Conservation (phyloP, 2,797 vertebrate genomes). For the Selene dorsalis region DNA sequence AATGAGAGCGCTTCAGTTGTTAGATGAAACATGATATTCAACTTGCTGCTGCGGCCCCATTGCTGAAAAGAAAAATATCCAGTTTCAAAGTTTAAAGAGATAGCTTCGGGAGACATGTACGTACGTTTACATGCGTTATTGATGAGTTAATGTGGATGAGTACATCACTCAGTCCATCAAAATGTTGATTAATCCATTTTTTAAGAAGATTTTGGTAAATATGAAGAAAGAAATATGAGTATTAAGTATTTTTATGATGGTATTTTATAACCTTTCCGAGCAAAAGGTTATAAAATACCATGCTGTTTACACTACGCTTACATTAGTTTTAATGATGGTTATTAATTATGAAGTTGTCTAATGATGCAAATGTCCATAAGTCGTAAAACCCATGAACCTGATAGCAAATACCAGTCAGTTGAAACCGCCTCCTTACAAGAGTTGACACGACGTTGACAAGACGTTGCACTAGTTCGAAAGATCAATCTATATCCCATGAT, state of each 20-base stretch:
- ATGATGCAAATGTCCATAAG: not conserved
- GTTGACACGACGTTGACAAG: too few relatives aligned
- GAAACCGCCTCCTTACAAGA: too few relatives aligned
- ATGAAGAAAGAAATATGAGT: not conserved
- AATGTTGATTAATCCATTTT: not conserved
- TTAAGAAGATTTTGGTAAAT: not conserved
- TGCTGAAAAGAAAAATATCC: constrained; percentile 55
- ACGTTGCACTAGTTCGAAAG: too few relatives aligned
- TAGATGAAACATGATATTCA: constrained; percentile 63
- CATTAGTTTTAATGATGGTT: not conserved
- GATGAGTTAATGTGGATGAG: not conserved
- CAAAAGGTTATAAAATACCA: too few relatives aligned
- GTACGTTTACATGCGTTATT: not conserved
- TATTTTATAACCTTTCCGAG: too few relatives aligned
- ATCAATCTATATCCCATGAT: too few relatives aligned
- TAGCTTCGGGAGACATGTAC: constrained; percentile 1
- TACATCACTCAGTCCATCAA: too few relatives aligned
- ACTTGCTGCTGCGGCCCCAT: constrained; percentile 36
- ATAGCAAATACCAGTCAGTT: not conserved
- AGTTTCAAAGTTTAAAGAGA: constrained; percentile 54
- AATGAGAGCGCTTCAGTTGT: constrained; percentile 48
- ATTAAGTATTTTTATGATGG: too few relatives aligned
- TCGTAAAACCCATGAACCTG: not conserved
- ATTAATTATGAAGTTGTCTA: not conserved
- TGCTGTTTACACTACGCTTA: too few relatives aligned